Evolutionary conservation across 2,113 vertebrate genomes (phyloP), one percentile per base, ranked within the genome.

Genomic region (Butastur rufipennis): DNA sequence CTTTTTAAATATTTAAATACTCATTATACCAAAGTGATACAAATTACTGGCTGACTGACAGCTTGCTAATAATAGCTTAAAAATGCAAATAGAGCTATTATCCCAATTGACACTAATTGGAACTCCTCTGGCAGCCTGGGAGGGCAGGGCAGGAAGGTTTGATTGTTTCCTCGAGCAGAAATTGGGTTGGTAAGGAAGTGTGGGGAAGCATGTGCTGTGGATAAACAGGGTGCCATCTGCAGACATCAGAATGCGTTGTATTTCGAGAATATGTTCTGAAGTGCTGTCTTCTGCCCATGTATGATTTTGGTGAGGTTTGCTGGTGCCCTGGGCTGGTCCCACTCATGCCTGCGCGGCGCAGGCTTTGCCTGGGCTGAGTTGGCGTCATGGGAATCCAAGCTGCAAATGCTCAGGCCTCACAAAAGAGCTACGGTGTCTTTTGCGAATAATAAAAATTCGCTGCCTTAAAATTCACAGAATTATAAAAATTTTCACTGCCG

Each of bases 11-110:
- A 96, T 96, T 96, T 93, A 96, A 96, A 92, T 94, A 77, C 86
- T 97, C 86, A 86, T 92, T 95, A 94, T 96, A 74, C 59, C 38
- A 50, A 94, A 95, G 78, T 84, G 86, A 87, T 97, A 95, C 77
- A 97, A 97, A 97, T 97, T 97, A 87, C 91, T 88, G 78, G 48
- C 94, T 97, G 97, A 97, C 93, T 96, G 97, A 95, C 95, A 95
- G 92, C 93, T 93, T 93, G 91, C 97, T 96, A 97, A 95, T 93
- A 96, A 95, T 95, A 96, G 77, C 88, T 84, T 91, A 29, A 94
- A 97, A 94, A 97, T 95, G 95, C 97, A 95, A 91, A 96, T 96
- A 75, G 88, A 91, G 65, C 65, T 62, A 92, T 97, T 95, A 96
- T 97, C 81, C 79, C 93, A 96, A 97, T 91, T 95, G 95, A 94